phyloP scores from a whole-genome alignment of 2,888 invertebrate species.

The Chalcosyrphus nemorum region DNA sequence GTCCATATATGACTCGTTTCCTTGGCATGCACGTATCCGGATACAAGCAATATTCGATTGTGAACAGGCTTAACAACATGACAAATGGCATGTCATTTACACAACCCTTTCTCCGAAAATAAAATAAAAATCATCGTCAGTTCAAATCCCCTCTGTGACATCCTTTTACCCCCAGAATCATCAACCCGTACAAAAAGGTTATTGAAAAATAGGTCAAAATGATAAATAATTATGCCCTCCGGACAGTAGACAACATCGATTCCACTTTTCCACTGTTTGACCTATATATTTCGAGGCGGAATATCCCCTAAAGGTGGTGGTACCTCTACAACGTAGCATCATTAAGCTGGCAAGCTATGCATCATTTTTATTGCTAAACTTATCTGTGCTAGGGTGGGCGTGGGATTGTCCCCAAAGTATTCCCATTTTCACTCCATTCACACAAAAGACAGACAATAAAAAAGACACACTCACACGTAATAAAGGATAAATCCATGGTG shows the following conservation, averaged over 20 bases:
- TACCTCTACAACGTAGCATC: conserved; percentile 50
- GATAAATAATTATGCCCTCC: conserved; percentile 57
- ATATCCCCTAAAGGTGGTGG: conserved; percentile 30
- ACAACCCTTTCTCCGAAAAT: background rate
- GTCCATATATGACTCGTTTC: too few relatives aligned
- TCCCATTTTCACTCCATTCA: conserved; percentile 32
- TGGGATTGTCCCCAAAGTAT: conserved; percentile 19
- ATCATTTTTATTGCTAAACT: conserved; percentile 69
- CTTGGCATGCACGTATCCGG: background rate
- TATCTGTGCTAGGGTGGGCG: conserved; percentile 15
- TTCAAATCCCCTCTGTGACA: background rate
- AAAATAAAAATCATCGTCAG: background rate
- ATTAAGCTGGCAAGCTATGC: conserved; percentile 57
- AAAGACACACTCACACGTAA: background rate
- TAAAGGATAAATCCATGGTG: background rate
- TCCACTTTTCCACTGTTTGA: conserved; percentile 26
- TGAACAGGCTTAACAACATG: conserved; percentile 25
- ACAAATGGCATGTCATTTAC: conserved; percentile 23
- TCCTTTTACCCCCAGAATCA: background rate
- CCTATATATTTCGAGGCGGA: conserved; percentile 21
- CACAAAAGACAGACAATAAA: background rate
- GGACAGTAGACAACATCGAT: conserved; percentile 42
- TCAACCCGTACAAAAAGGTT: conserved; percentile 22
- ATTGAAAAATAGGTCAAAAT: conserved; percentile 63
- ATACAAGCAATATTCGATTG: background rate